phyloP scores from a whole-genome alignment of 2,888 invertebrate species.

The Cyclophora albipunctata region DNA sequence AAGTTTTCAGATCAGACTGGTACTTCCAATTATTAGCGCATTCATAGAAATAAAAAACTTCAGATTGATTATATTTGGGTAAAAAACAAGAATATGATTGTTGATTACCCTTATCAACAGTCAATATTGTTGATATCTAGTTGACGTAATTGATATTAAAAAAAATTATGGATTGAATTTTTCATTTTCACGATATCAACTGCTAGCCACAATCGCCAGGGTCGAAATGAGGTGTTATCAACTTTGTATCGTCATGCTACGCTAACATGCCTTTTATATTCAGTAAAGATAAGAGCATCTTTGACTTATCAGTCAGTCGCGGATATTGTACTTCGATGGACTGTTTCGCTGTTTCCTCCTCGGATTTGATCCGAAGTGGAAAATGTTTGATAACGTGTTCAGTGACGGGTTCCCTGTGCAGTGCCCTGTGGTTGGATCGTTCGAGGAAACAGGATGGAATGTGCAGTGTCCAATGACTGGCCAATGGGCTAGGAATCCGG shows the following conservation, averaged over 20 bases:
- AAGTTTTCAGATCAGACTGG: no score
- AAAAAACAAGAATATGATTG: no score
- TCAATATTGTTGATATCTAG: no score
- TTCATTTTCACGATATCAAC: constrained; percentile 8
- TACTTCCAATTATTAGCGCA: no score
- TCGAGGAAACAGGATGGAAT: constrained; percentile 47
- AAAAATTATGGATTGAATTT: no score
- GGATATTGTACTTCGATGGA: constrained; percentile 65
- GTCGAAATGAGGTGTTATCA: constrained; percentile 48
- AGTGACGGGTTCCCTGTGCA: constrained; percentile 35
- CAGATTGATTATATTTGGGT: no score
- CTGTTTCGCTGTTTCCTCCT: constrained; percentile 36
- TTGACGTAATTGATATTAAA: no score
- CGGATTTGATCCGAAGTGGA: constrained; percentile 28
- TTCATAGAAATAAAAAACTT: no score
- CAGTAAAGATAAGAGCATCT: constrained; percentile 61
- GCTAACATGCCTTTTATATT: constrained; percentile 57
- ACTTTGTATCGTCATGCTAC: constrained; percentile 56
- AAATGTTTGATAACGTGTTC: constrained; percentile 48
- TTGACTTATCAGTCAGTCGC: constrained; percentile 63
- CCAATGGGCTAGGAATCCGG: constrained; percentile 45
- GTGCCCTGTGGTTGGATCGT: constrained; percentile 42
- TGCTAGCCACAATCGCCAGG: constrained; percentile 23
- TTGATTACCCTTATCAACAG: no score
- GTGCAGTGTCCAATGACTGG: constrained; percentile 47